Conservation (phyloP, 2,888 invertebrate genomes). For the Scaptomyza tumidula region DNA sequence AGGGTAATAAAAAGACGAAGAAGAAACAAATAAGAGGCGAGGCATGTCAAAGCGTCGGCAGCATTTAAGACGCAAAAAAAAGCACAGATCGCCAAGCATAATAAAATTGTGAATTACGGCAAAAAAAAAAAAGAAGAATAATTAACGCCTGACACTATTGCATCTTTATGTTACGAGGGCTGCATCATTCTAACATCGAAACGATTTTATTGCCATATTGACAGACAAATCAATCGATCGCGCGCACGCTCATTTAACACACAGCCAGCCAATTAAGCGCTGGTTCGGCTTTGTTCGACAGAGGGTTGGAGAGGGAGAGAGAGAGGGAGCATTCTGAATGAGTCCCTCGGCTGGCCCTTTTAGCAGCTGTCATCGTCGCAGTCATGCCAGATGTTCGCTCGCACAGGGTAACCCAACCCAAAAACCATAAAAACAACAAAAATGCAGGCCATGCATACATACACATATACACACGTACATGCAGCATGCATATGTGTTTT, state of each 20-base stretch:
- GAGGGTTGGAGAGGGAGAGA: background rate
- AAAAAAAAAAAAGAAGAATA: background rate
- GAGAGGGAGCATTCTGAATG: slow-evolving; percentile 11
- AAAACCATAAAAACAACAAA: slow-evolving; percentile 65
- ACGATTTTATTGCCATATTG: slow-evolving; percentile 58
- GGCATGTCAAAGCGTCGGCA: slow-evolving; percentile 30
- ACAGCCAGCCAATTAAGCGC: slow-evolving; percentile 52
- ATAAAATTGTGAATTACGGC: slow-evolving; percentile 34
- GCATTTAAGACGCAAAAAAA: slow-evolving; percentile 36
- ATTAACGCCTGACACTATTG: slow-evolving; percentile 1
- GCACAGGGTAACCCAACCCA: slow-evolving; percentile 53
- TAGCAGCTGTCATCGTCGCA: slow-evolving; percentile 63
- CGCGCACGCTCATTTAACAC: slow-evolving; percentile 44
- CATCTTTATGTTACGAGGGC: background rate
- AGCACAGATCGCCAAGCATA: slow-evolving; percentile 27
- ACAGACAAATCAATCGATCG: slow-evolving; percentile 70
- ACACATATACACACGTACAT: slow-evolving; percentile 14
- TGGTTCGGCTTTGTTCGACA: slow-evolving; percentile 4
- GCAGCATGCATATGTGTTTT: slow-evolving; percentile 25
- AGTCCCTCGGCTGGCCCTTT: slow-evolving; percentile 51
- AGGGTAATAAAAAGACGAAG: too few relatives aligned
- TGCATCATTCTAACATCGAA: slow-evolving; percentile 53
- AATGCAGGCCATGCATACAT: slow-evolving; percentile 33
- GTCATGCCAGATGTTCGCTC: slow-evolving; percentile 62
- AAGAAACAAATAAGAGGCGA: slow-evolving; percentile 20